Evolutionary conservation across 1,140 invertebrate genomes (phyloP).

Genomic region (Heliconius eleuchia): DNA sequence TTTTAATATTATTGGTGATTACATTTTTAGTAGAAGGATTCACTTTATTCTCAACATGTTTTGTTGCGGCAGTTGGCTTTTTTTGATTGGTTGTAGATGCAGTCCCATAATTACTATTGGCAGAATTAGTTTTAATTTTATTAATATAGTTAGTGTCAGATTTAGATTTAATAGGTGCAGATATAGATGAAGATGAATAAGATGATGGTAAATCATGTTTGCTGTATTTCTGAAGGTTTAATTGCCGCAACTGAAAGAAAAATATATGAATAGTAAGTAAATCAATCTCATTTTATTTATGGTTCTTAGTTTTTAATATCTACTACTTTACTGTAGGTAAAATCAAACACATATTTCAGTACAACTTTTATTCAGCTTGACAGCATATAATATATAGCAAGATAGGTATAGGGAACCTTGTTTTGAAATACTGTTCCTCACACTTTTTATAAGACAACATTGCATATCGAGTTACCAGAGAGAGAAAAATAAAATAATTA

Average conservation of each 20-base stretch:
- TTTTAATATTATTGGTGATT: slow-evolving; percentile 14
- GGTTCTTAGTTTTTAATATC: no score
- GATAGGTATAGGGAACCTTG: no score
- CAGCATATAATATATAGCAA: no score
- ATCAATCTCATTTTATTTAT: no score
- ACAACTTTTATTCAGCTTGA: no score
- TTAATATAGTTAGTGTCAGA: slow-evolving; percentile 12
- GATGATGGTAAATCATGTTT: slow-evolving; percentile 41
- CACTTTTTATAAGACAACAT: no score
- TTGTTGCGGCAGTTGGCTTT: not conserved
- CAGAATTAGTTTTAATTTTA: slow-evolving; percentile 18
- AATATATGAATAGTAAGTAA: slow-evolving; percentile 8
- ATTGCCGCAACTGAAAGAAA: slow-evolving; percentile 61
- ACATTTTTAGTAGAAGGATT: not conserved
- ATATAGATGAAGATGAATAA: slow-evolving; percentile 14
- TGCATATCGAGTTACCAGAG: no score
- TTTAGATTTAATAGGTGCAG: slow-evolving; percentile 22
- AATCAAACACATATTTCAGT: no score
- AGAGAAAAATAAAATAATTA: no score
- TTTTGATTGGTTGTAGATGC: not conserved
- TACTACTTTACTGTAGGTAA: no score
- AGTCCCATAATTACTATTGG: slow-evolving; percentile 46
- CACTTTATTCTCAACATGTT: not conserved
- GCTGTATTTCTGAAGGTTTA: slow-evolving; percentile 70
- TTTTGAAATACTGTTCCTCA: no score